Conservation (phyloP, 2,888 invertebrate genomes). For the Craniophora ligustri region DNA sequence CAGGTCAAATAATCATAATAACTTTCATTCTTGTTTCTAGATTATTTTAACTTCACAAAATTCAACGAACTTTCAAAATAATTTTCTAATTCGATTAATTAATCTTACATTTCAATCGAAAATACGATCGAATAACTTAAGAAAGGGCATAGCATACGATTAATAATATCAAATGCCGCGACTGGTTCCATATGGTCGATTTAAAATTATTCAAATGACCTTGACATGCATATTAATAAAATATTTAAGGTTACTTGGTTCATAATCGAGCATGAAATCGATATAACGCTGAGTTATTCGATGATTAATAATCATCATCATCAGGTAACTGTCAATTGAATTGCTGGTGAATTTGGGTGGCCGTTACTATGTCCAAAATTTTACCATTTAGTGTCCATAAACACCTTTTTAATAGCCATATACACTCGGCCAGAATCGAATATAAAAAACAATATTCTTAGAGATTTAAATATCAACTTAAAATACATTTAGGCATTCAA, state of each 20-base stretch:
- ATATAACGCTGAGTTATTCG: conserved; percentile 24
- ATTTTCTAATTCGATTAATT: conserved; percentile 20
- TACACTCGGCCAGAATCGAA: no score
- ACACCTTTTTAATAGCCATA: no score
- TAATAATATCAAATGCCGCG: conserved; percentile 22
- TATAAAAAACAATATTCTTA: no score
- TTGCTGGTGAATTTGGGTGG: conserved; percentile 29
- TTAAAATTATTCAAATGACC: conserved; percentile 44
- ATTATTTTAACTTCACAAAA: background rate
- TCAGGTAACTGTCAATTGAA: conserved; percentile 19
- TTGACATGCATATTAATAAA: conserved; percentile 49
- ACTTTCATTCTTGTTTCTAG: no score
- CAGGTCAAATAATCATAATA: no score
- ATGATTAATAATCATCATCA: conserved; percentile 16
- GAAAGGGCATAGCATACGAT: conserved; percentile 41
- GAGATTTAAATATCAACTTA: no score
- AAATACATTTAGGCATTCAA: no score
- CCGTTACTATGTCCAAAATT: conserved; percentile 9
- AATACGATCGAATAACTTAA: conserved; percentile 11
- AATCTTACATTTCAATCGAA: conserved; percentile 39
- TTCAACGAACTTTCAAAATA: conserved; percentile 17
- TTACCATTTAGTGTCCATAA: conserved; percentile 1
- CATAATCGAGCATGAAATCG: conserved; percentile 25
- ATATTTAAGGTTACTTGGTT: conserved; percentile 36
- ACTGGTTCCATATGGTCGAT: conserved; percentile 28